Evolutionary conservation across 1,140 invertebrate genomes (phyloP).

Genomic region (Gyrodactylus salaris): DNA sequence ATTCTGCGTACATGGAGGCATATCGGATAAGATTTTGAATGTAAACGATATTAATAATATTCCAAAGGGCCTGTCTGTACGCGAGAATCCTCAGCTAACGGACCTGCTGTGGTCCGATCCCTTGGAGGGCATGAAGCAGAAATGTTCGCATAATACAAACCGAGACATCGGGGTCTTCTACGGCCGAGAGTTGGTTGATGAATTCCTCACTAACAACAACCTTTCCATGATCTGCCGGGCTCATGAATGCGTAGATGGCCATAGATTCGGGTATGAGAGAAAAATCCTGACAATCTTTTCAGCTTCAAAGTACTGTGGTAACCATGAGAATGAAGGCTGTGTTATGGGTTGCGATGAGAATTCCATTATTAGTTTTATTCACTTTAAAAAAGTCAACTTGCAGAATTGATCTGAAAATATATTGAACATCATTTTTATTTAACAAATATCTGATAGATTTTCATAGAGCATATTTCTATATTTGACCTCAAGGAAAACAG

Average conservation of each 20-base stretch:
- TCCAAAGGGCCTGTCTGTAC: neutral
- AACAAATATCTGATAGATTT: too few species aligned
- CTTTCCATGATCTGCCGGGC: slow-evolving; percentile 79
- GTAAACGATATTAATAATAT: neutral
- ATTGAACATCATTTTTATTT: too few species aligned
- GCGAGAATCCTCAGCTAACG: neutral
- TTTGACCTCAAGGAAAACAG: too few species aligned
- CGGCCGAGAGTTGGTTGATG: slow-evolving; percentile 24
- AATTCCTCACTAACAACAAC: slow-evolving; percentile 68
- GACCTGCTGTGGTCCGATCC: slow-evolving; percentile 3
- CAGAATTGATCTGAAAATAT: too few species aligned
- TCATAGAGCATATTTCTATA: too few species aligned
- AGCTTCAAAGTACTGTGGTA: slow-evolving; percentile 42
- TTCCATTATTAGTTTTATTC: neutral
- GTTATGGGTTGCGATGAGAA: slow-evolving; percentile 34
- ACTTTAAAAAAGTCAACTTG: neutral
- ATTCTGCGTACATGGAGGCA: slow-evolving; percentile 91
- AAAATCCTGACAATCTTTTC: slow-evolving; percentile 16
- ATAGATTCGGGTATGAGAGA: slow-evolving; percentile 18
- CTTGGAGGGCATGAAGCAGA: neutral
- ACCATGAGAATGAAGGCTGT: slow-evolving; percentile 43
- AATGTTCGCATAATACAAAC: slow-evolving; percentile 17
- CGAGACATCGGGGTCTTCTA: slow-evolving; percentile 26
- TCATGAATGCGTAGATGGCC: slow-evolving; percentile 39
- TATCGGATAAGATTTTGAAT: slow-evolving; percentile 26